Percentiles rank a stretch among this genome's conserved stretches.
Conservation (phyloP, 1,140 invertebrate genomes). For the Drosophila yakuba region DNA sequence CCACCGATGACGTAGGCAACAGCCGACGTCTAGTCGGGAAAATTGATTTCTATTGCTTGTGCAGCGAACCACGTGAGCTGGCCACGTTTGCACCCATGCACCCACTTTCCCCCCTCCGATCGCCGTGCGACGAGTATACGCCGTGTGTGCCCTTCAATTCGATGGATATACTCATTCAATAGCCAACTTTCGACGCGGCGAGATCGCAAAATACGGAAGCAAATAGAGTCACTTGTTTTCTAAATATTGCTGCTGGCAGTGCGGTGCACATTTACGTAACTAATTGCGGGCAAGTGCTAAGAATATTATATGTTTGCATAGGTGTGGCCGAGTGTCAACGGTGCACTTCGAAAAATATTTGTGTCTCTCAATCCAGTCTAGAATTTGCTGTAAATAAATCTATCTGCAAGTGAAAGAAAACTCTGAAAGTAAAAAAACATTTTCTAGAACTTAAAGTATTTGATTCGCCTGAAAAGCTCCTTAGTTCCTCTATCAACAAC, state of each 20-base stretch:
- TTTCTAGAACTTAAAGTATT: too few species aligned
- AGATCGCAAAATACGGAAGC: constrained; percentile 52
- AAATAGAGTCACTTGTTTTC: constrained; percentile 18
- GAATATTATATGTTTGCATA: constrained; percentile 20
- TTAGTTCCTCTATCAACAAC: neutral
- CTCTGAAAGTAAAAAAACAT: neutral
- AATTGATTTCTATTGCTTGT: constrained; percentile 26
- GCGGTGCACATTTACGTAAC: constrained; percentile 65
- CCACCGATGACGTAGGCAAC: constrained; percentile 17
- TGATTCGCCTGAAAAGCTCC: neutral
- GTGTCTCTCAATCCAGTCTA: too few species aligned
- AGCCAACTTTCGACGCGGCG: constrained; percentile 32
- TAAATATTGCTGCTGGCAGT: constrained; percentile 33
- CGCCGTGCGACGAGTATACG: neutral
- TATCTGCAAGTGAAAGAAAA: too few species aligned
- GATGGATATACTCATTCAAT: constrained; percentile 45
- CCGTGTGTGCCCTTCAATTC: neutral
- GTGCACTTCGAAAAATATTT: neutral
- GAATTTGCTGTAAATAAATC: too few species aligned
- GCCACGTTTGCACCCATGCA: neutral
- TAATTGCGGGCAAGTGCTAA: constrained; percentile 29
- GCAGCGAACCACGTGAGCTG: constrained; percentile 28
- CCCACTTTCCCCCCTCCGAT: neutral
- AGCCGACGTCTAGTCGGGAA: constrained; percentile 20
- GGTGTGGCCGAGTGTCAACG: neutral